Evolutionary conservation across 2,888 invertebrate species (phyloP).

Genomic region (Dendrolimus houi): DNA sequence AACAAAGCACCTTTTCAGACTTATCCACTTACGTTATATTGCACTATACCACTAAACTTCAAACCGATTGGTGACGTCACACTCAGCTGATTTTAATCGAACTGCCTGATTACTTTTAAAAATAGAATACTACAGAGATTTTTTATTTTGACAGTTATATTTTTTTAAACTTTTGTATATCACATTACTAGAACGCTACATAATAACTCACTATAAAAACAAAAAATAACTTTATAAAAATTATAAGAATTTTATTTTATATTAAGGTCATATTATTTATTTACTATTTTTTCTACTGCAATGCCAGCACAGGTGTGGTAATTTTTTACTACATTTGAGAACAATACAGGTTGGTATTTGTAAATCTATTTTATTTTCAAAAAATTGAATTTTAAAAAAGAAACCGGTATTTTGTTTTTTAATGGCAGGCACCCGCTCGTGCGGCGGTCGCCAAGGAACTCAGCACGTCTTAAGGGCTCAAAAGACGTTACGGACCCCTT

Average conservation of each 20-base stretch:
- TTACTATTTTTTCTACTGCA: no score
- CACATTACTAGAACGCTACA: not conserved
- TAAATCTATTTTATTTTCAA: no score
- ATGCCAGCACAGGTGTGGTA: not conserved
- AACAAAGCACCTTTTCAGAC: conserved; percentile 8
- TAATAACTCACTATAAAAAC: conserved; percentile 1
- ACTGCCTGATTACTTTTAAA: not conserved
- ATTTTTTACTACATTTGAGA: not conserved
- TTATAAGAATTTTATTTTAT: no score
- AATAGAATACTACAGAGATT: not conserved
- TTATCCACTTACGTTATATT: conserved; percentile 14
- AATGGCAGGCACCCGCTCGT: conserved; percentile 50
- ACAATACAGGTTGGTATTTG: not conserved
- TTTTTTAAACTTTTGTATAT: not conserved
- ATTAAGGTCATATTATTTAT: no score
- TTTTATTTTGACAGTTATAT: not conserved
- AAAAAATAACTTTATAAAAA: conserved; percentile 4
- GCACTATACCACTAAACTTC: conserved; percentile 9
- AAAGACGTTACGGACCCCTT: conserved; percentile 72
- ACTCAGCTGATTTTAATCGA: not conserved
- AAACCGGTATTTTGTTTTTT: conserved; percentile 21
- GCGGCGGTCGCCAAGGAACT: conserved; percentile 66
- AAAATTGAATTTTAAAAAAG: conserved; percentile 41
- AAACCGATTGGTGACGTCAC: not conserved
- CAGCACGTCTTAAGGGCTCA: conserved; percentile 51